Evolutionary conservation across 2,797 vertebrate genomes (phyloP).

Genomic region (Oreonectes daqikongensis): DNA sequence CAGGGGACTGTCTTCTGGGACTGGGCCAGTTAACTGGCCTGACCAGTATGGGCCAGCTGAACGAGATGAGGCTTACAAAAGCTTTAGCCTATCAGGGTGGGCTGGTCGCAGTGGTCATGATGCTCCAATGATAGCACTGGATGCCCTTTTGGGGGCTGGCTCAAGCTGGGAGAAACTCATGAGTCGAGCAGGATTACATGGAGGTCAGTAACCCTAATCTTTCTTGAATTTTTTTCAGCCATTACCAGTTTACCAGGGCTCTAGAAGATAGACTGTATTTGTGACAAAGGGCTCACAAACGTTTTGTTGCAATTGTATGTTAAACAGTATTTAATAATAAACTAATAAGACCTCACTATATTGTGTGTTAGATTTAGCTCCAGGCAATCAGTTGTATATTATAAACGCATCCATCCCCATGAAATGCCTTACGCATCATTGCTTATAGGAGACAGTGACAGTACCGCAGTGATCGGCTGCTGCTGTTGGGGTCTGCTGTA

Average conservation of each 20-base stretch:
- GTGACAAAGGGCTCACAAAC: no score
- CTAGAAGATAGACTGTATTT: no score
- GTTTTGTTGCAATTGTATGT: no score
- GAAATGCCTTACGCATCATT: no score
- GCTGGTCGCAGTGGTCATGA: constrained; percentile 77
- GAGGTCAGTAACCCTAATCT: constrained; percentile 65
- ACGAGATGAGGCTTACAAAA: constrained; percentile 72
- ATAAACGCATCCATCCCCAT: no score
- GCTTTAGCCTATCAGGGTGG: constrained; percentile 77
- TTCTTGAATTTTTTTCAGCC: neutral
- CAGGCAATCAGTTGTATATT: no score
- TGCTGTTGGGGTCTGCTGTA: constrained; percentile 81
- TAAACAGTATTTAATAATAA: no score
- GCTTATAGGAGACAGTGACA: constrained; percentile 82
- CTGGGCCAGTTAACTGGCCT: constrained; percentile 69
- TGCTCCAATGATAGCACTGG: constrained; percentile 79
- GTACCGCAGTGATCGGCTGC: constrained; percentile 82
- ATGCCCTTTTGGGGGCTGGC: constrained; percentile 72
- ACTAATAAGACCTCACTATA: no score
- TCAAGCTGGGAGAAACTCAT: constrained; percentile 77
- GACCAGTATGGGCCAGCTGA: constrained; percentile 68
- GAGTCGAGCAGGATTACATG: constrained; percentile 72
- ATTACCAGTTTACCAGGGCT: neutral
- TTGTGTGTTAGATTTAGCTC: no score
- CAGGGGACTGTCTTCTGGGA: constrained; percentile 70